Conservation (phyloP, 2,113 vertebrate genomes). For the Triplophysa rosa region DNA sequence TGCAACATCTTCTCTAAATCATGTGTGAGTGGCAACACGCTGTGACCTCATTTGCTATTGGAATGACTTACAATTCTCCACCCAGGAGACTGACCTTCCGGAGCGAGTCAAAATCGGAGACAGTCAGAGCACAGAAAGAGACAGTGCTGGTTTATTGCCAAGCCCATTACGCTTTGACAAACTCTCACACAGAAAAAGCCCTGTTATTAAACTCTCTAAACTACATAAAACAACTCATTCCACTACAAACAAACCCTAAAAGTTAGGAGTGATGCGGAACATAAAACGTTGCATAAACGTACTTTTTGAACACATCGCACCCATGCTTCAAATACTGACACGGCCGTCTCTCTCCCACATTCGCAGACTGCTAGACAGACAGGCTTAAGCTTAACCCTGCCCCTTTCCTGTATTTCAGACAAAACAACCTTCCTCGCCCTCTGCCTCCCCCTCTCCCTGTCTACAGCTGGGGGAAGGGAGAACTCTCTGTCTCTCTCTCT, state of each 20-base stretch:
- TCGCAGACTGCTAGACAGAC: slow-evolving; percentile 58
- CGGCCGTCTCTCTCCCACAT: slow-evolving; percentile 44
- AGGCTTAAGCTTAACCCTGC: slow-evolving; percentile 67
- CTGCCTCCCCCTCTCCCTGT: slow-evolving; percentile 49
- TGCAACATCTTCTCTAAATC: slow-evolving; percentile 6
- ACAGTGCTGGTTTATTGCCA: slow-evolving; percentile 37
- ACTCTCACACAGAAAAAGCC: slow-evolving; percentile 32
- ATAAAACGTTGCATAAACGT: slow-evolving; percentile 9
- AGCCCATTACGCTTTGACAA: slow-evolving; percentile 30
- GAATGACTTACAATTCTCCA: slow-evolving; percentile 39
- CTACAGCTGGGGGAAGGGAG: slow-evolving; percentile 55
- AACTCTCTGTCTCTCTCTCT: slow-evolving; percentile 54
- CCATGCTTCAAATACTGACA: slow-evolving; percentile 51
- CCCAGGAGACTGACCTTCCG: slow-evolving; percentile 49
- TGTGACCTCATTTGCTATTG: slow-evolving; percentile 44
- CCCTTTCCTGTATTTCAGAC: slow-evolving; percentile 74
- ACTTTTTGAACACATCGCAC: slow-evolving; percentile 14
- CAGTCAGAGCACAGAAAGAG: slow-evolving; percentile 28
- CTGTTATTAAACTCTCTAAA: slow-evolving; percentile 20
- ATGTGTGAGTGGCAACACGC: slow-evolving; percentile 9
- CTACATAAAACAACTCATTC: slow-evolving; percentile 31
- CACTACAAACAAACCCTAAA: neutral
- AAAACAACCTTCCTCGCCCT: slow-evolving; percentile 61
- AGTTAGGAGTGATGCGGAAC: neutral
- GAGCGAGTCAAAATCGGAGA: slow-evolving; percentile 18